Conservation (phyloP, 2,888 invertebrate genomes). For the Laothoe populi region DNA sequence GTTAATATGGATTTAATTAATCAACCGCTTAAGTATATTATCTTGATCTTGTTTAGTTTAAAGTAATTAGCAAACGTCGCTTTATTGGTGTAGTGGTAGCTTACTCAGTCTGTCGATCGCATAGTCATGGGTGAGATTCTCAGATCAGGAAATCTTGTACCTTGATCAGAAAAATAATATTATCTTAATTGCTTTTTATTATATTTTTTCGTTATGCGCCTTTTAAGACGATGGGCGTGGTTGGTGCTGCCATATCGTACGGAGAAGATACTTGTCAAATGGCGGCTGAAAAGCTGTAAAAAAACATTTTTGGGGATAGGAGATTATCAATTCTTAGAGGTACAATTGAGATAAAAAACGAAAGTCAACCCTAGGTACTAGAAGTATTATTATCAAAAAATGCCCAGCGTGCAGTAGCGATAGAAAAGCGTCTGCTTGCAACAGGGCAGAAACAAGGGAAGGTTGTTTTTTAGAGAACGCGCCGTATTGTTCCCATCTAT, state of each 20-base stretch:
- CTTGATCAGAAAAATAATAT: not conserved
- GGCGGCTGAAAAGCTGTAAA: no score
- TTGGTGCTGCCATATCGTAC: no score
- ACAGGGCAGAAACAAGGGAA: slow-evolving; percentile 51
- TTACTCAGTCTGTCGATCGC: not conserved
- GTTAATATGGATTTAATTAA: not conserved
- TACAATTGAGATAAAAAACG: no score
- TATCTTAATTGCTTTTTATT: no score
- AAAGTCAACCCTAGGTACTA: not conserved
- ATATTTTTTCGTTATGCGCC: no score
- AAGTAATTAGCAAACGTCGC: not conserved
- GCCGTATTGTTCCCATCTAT: slow-evolving; percentile 53
- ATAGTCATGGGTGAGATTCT: no score
- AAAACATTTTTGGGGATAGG: no score
- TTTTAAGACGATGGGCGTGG: no score
- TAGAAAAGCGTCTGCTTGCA: slow-evolving; percentile 41
- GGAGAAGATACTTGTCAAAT: no score
- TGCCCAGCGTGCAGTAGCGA: slow-evolving; percentile 40
- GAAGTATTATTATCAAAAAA: not conserved
- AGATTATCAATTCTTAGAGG: no score
- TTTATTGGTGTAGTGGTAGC: not conserved
- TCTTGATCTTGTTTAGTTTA: not conserved
- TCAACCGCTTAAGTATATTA: not conserved
- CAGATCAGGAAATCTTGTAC: no score
- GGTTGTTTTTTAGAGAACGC: slow-evolving; percentile 47